These are phyloP conservation scores for Cephus rjabovi DNA, from an alignment of 2,888 invertebrate species.

Conservation along the genomic window DNA sequence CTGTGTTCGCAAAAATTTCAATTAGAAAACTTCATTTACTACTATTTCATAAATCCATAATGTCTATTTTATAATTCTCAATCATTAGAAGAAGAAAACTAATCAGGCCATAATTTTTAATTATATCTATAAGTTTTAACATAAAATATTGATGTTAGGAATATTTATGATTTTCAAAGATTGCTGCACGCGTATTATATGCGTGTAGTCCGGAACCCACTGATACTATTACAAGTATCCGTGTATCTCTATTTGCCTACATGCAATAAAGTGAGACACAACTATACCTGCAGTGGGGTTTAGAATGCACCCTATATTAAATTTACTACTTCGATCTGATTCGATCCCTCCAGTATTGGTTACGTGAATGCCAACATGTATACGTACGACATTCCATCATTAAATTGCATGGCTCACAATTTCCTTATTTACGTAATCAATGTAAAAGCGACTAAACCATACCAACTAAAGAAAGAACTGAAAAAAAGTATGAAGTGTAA, in stretches of 20 bases:
- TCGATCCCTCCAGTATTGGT: not conserved
- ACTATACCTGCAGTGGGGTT: too few relatives aligned
- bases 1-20: not conserved
- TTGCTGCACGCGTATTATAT: not conserved
- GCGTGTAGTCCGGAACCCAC: too few relatives aligned
- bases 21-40: not conserved
- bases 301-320: not conserved
- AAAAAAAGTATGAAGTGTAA: not conserved
- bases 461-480: not conserved
- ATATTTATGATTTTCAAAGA: not conserved
- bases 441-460: not conserved
- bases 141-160: not conserved
- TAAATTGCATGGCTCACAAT: not conserved
- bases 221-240: too few relatives aligned
- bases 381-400: not conserved
- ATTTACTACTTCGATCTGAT: not conserved
- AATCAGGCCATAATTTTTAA: not conserved
- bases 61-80: not conserved
- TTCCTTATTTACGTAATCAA: not conserved
- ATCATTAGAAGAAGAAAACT: not conserved
- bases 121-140: not conserved
- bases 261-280: too few relatives aligned
- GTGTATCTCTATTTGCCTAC: too few relatives aligned
- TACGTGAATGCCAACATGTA: not conserved
- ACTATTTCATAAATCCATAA: not conserved